Evolutionary conservation across 1,140 invertebrate species (phyloP).

Genomic region (Penaeus vannamei): DNA sequence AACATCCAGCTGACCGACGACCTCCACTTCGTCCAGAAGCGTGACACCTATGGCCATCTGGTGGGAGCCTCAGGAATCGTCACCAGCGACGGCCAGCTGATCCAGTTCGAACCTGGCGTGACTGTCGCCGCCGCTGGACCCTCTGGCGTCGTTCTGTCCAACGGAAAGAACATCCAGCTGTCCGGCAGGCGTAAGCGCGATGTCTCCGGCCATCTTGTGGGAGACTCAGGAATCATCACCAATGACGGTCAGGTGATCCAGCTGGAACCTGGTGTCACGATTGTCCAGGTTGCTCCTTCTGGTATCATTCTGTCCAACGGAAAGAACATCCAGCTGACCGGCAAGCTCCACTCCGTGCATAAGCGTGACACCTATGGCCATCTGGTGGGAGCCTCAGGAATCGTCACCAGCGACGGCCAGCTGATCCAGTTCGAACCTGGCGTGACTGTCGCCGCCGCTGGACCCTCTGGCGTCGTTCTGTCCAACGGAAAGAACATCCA

Average conservation of each 20-base stretch:
- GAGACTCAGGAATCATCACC: conserved; percentile 41
- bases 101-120: too few relatives aligned
- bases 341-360: background rate
- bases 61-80: background rate
- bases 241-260: conserved; percentile 36
- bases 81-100: too few relatives aligned
- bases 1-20: conserved; percentile 48
- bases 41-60: background rate
- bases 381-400: conserved; percentile 26
- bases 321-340: background rate
- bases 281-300: background rate
- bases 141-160: conserved; percentile 7
- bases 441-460: conserved; percentile 24
- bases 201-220: background rate
- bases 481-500: conserved; percentile 49
- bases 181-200: background rate
- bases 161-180: conserved; percentile 48
- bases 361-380: background rate
- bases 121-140: background rate
- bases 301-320: too few relatives aligned
- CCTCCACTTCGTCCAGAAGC: conserved; percentile 11
- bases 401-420: conserved; percentile 5
- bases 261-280: conserved; percentile 23
- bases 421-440: conserved; percentile 36
- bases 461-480: conserved; percentile 36